Evolutionary conservation across 2,888 invertebrate species (phyloP).

Genomic region (Odontocerum albicorne): DNA sequence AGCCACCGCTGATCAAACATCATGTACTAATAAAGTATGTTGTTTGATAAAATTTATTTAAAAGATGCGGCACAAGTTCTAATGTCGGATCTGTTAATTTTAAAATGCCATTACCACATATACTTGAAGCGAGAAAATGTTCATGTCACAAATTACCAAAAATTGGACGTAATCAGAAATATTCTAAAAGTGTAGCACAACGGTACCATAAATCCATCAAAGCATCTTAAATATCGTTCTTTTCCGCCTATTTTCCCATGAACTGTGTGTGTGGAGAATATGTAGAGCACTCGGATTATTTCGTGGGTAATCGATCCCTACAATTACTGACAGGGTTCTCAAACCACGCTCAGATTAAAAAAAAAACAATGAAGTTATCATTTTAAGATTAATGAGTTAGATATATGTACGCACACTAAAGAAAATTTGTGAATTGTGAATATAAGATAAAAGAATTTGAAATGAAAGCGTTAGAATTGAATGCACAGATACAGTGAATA

Average conservation of each 20-base stretch:
- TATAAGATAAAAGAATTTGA: too few relatives aligned
- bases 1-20: too few relatives aligned
- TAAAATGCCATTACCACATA: too few relatives aligned
- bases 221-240: conserved; percentile 10
- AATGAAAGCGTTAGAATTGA: too few relatives aligned
- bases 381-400: background rate
- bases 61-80: too few relatives aligned
- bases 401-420: background rate
- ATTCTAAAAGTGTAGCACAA: background rate
- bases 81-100: too few relatives aligned
- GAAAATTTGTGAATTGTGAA: too few relatives aligned
- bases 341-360: background rate
- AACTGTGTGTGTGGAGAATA: conserved; percentile 1
- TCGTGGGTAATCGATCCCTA: conserved; percentile 11
- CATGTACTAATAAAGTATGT: too few relatives aligned
- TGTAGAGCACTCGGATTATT: conserved; percentile 16
- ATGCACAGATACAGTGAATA: too few relatives aligned
- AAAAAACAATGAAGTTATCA: background rate
- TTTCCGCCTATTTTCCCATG: conserved; percentile 15
- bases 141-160: background rate
- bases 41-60: too few relatives aligned
- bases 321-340: conserved; percentile 8
- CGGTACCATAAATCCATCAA: conserved; percentile 8
- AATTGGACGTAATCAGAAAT: background rate
- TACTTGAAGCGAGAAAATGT: background rate